phyloP scores from a whole-genome alignment of 2,888 invertebrate genomes.

The Ophioninae sp. region DNA sequence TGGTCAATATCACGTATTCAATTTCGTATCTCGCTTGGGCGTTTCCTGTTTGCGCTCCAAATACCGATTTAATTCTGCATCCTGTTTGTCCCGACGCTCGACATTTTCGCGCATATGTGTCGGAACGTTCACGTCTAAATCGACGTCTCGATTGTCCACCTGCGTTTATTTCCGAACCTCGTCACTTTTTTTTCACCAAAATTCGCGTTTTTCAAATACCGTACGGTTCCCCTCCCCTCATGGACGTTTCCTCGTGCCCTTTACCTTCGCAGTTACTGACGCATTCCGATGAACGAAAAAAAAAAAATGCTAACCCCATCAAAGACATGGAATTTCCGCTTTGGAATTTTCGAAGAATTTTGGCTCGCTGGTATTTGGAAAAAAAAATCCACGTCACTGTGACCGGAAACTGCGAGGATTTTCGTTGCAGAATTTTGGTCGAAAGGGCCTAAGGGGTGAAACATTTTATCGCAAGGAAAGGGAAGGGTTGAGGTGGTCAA shows the following conservation, averaged over 20 bases:
- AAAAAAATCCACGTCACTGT: neutral
- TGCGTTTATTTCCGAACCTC: conserved; percentile 45
- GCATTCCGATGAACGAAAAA: neutral
- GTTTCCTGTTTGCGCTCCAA: conserved; percentile 71
- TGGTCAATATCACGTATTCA: conserved; percentile 68
- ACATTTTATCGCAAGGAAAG: too few relatives aligned
- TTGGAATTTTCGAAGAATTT: neutral
- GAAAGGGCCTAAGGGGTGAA: neutral
- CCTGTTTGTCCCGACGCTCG: conserved; percentile 71
- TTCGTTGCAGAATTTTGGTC: neutral
- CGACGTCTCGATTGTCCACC: conserved; percentile 22
- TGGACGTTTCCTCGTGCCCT: neutral
- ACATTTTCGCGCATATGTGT: conserved; percentile 28
- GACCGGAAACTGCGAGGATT: neutral
- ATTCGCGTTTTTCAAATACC: conserved; percentile 5
- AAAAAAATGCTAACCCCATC: neutral
- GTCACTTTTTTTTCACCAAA: conserved; percentile 5
- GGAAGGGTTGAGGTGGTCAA: too few relatives aligned
- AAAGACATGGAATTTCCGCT: neutral
- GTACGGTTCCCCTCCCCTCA: neutral
- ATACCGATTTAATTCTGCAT: conserved; percentile 74
- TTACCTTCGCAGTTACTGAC: neutral
- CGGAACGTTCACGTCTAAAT: conserved; percentile 41
- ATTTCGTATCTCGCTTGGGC: conserved; percentile 69
- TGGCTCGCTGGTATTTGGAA: neutral